Conservation (phyloP, 1,140 invertebrate species). For the Saccostrea glomerata region DNA sequence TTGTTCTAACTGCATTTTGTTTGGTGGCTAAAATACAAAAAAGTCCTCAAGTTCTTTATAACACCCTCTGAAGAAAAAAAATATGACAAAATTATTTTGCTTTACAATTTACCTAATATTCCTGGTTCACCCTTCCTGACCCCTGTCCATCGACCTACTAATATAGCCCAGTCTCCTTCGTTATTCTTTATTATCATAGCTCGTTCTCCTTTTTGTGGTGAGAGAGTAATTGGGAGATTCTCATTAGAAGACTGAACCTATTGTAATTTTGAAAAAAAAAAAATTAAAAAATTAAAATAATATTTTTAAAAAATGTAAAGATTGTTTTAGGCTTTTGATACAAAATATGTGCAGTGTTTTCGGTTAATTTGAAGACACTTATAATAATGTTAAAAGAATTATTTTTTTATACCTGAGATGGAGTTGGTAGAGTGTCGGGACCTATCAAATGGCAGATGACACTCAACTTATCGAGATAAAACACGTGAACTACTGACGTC, state of each 20-base stretch:
- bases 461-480: conserved; percentile 74
- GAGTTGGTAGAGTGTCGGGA: conserved; percentile 73
- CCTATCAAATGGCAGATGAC: conserved; percentile 76
- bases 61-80: not conserved
- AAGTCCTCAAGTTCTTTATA: not conserved
- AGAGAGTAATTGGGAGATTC: conserved; percentile 56
- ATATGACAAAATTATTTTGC: not conserved
- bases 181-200: conserved; percentile 77
- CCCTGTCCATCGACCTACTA: conserved; percentile 73
- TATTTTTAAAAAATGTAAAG: not conserved
- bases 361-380: too few species aligned
- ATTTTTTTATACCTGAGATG: conserved; percentile 64
- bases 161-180: conserved; percentile 74
- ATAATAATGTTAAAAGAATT: too few species aligned
- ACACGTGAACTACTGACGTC: conserved; percentile 77
- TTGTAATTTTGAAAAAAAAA: not conserved
- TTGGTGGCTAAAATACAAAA: conserved; percentile 24
- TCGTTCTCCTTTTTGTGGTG: conserved; percentile 68
- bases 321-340: too few species aligned
- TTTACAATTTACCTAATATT: conserved; percentile 62
- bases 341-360: too few species aligned
- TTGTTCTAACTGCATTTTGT: not conserved
- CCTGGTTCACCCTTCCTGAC: conserved; percentile 71
- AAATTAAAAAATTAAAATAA: not conserved
- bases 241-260: not conserved